Base-by-base conservation (phyloP, 2,888 invertebrate genomes). In the Petrolisthes cinctipes region DNA sequence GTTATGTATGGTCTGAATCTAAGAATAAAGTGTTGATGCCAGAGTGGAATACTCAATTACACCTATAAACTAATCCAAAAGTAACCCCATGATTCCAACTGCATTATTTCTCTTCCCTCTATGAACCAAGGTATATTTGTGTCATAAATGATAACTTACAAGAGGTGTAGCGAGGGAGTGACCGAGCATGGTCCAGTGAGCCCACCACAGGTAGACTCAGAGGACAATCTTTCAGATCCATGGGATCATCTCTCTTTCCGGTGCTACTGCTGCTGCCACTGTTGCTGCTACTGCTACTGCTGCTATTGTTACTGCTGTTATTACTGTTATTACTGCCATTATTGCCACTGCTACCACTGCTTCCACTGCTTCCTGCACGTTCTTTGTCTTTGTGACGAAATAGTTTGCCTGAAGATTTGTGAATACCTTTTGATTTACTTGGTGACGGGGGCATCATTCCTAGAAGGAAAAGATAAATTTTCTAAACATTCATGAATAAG, bases 301-400 rank as follows among this genome's bases (percentile, higher is more conserved):
- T 88, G 71, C 86, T 86, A 61, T 80, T 84, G 66, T 56, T 90
- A 75, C 88, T 81, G 53, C 73, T 84, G 78, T 75, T 80, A n/a
- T 75, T 81, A 5, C 54, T 82, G 61, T 73, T 86, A 37, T 71
- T 79, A 9, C 82, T 53, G n/a, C 68, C 57, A 20, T 80, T 83
- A 57, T 56, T 66, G n/a, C 86, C 83, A 76, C 84, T 83, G 2
- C 86, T 79, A 53, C 80, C 80, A 23, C 82, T 89, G 80, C 89
- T 86, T 20, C 89, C 84, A 71, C 86, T 86, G 23, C 86, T 88
- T 23, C 82, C 79, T 20, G 85, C 82, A 5, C 89, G 82, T 66
- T 90, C 89, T n/a, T 90, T 89, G 53, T 90, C 90, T 76, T 90
- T 90, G 56, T 90, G 89, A 4, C 90, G 86, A 57, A 90, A 89